Evolutionary conservation across 2,888 invertebrate genomes (phyloP), one percentile per base, ranked within the genome.

Genomic region (Nemotelus nigrinus): DNA sequence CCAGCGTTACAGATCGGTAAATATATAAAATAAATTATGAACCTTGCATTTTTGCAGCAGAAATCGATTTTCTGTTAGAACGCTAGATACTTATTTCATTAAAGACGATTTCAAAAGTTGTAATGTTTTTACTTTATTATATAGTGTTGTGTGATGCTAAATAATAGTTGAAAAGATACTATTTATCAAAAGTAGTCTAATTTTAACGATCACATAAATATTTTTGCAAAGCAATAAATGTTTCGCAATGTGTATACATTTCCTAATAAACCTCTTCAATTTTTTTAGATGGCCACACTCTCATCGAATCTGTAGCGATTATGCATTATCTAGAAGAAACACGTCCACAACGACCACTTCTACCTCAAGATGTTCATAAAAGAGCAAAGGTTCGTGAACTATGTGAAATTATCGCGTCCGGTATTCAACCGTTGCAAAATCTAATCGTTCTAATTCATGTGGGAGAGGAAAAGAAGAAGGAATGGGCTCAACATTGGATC

Each of bases 381-480:
- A 90, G 96, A 84, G 96, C 97, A 7, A 95, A 96, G 90, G 97
- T 97, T 79, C 90, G 97, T 79, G 96, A 96, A 87, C 93, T 98
- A 80, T 95, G 96, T 85, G 96, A 97, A 88, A 92, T 94, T 3
- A 96, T 99, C 83, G 93, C 94, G 43, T 94, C 96, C 43, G 98
- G 97, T 60, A 98, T 98, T 82, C 99, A 99, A 86, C 99, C 99
- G 0, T 88, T 99, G 57, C 99, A 99, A 88, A 99, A 99, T 88
- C 89, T 97, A 63, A 91, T 92, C 80, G 96, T 97, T 3, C 89
- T 98, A 8, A 94, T 95, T 82, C 92, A 94, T 82, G 95, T 96
- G 41, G 95, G 95, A 2, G 95, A 95, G 85, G 95, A 95, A 83
- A 94, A 95, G 87, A 94, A 95, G 85, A 93, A 93, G 83, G 96